Evolutionary conservation across 2,888 invertebrate species (phyloP).

Genomic region (Eupithecia abbreviata): DNA sequence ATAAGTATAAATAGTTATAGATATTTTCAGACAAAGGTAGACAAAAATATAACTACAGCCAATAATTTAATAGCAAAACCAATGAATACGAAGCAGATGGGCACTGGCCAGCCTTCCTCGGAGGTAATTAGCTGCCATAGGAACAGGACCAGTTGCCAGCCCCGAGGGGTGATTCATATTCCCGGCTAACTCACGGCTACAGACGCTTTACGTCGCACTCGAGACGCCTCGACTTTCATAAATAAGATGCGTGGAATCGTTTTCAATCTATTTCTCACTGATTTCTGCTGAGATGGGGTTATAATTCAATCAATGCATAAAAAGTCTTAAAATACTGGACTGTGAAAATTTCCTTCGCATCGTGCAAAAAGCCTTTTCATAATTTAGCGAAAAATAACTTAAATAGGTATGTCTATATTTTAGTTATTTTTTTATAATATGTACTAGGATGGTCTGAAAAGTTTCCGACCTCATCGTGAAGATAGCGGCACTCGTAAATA

Average conservation of each 20-base stretch:
- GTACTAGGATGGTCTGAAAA: too few species aligned
- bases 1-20: background rate
- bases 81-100: slow-evolving; percentile 7
- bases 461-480: too few species aligned
- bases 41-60: background rate
- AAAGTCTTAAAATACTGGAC: background rate
- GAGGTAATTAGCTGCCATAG: slow-evolving; percentile 29
- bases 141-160: background rate
- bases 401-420: too few species aligned
- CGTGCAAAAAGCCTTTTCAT: background rate
- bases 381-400: background rate
- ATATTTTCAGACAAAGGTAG: background rate
- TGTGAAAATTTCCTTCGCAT: background rate
- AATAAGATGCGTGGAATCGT: slow-evolving; percentile 17
- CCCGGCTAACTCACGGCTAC: slow-evolving; percentile 3
- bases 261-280: slow-evolving; percentile 23
- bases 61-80: background rate
- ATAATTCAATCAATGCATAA: background rate
- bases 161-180: slow-evolving; percentile 14
- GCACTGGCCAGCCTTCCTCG: background rate
- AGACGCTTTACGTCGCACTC: slow-evolving; percentile 15
- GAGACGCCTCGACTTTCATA: slow-evolving; percentile 24
- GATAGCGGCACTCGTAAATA: too few species aligned
- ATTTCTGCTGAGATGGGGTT: slow-evolving; percentile 2
- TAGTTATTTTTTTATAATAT: too few species aligned